Evolutionary conservation across 2,888 invertebrate genomes (phyloP).

Genomic region (Acholoe squamosa): DNA sequence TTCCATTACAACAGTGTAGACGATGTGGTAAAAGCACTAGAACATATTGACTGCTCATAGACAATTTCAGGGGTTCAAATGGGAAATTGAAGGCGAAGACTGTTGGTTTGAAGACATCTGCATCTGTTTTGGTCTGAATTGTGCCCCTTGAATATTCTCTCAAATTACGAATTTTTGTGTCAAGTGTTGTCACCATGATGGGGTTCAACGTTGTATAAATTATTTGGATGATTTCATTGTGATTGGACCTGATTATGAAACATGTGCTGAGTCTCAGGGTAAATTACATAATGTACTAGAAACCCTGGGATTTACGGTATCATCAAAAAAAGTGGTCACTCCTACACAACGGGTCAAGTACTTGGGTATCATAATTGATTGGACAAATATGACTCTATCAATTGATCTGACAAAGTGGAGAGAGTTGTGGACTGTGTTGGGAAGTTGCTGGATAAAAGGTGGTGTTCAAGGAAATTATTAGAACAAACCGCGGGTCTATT

Average conservation of each 20-base stretch:
- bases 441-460: not conserved
- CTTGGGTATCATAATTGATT: not conserved
- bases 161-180: not conserved
- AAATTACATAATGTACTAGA: not conserved
- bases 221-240: conserved; percentile 8
- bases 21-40: too few relatives aligned
- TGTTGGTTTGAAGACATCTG: not conserved
- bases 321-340: not conserved
- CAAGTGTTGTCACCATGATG: not conserved
- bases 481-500: not conserved
- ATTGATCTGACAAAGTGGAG: not conserved
- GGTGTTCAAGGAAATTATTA: not conserved
- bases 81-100: not conserved
- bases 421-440: not conserved
- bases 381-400: not conserved
- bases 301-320: not conserved
- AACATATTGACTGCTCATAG: not conserved
- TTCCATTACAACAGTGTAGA: too few relatives aligned
- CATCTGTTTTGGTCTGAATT: not conserved
- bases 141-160: not conserved
- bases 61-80: not conserved
- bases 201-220: not conserved
- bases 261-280: not conserved
- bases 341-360: not conserved
- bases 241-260: not conserved